Base-by-base conservation (phyloP, 92 coral and sea anemone species). In the Epizoanthus rinbou region DNA sequence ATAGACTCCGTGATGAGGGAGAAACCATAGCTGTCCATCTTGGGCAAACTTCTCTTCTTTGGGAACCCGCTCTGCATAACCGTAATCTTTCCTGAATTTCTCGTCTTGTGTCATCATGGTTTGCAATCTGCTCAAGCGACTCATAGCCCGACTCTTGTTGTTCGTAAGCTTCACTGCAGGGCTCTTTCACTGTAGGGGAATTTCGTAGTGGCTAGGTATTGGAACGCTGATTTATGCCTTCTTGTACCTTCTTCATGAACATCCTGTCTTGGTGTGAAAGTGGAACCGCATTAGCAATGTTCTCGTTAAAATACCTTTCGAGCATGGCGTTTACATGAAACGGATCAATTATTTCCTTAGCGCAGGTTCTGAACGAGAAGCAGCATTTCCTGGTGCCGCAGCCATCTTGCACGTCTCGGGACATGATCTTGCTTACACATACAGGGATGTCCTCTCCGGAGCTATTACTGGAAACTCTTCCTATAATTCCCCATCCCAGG, bases 401-500 rank as follows among this genome's bases (percentile, higher is more conserved):
- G 69, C 69, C 15, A 17, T 64, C 69, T 7, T 23, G 67, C 28
- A 84, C 64, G 19, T 84, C 85, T 10, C 24, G 43, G 0, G 85
- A 35, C 18, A 81, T 54, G 18, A 85, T 66, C 16, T 88, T 82
- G 82, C 63, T 80, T 19, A 80, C 88, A 8, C 56, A 75, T 37
- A 81, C 86, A n/a, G 47, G 64, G 37, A 4, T 39, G 8, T 85
- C 88, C 24, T 81, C 81, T n/a, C 50, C 41, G 14, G 37, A 50
- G n/a, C n/a, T n/a, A 64, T 73, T 65, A 57, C 21, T 52, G 37
- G 45, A 64, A 18, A 89, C 85, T 41, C 45, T 71, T 8, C 89
- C 88, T 54, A 90, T 65, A 8, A 90, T 69, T 84, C 88, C 82
- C 93, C 90, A 86, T 22, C 88, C 90, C 25, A 89, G 75, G 19